Base-by-base conservation (phyloP, 2,888 invertebrate species). In the Meandrusa payeni region DNA sequence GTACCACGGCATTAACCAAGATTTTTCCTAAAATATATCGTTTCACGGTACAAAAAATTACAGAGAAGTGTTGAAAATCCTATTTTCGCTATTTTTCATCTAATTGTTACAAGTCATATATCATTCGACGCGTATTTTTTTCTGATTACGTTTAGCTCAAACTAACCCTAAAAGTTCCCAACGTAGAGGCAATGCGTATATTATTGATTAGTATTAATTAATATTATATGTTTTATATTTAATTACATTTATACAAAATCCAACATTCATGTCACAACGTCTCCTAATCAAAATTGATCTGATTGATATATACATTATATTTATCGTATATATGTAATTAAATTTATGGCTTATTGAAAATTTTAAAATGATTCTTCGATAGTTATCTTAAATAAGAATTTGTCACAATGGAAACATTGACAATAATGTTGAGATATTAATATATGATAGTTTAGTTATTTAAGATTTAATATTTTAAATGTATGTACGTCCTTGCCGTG, bases 331-430 rank as follows among this genome's bases (percentile, higher is more conserved):
- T 39, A 45, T 49, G 46, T 48, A 50, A 46, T 50, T 50, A 47
- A 33, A 45, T 13, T 45, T 46, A 48, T 48, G 38, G 50, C 43
- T 50, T 47, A 32, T 34, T 43, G 36, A 31, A 24, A 38, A 46
- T 9, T 43, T 43, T 29, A 26, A 38, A 24, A 29, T 11, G 19
- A 11, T 17, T 19, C 22, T 34, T 34, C 13, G 24, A 33, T 27
- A 28, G 12, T 22, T 31, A 45, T 41, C 7, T 36, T 15, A 26
- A 27, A 31, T 42, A 33, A 29, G 32, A 40, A 44, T 47, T 41
- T 44, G 51, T 45, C 48, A 56, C 44, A 55, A 51, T 61, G 52
- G 54, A 61, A 71, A 64, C 51, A 50, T 58, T 63, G 72, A 76
- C 71, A 73, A 71, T 74, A 70, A 70, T 39, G 47, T 52, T 46